phyloP scores from a whole-genome alignment of 2,888 invertebrate genomes.

The Schizaphis graminum region DNA sequence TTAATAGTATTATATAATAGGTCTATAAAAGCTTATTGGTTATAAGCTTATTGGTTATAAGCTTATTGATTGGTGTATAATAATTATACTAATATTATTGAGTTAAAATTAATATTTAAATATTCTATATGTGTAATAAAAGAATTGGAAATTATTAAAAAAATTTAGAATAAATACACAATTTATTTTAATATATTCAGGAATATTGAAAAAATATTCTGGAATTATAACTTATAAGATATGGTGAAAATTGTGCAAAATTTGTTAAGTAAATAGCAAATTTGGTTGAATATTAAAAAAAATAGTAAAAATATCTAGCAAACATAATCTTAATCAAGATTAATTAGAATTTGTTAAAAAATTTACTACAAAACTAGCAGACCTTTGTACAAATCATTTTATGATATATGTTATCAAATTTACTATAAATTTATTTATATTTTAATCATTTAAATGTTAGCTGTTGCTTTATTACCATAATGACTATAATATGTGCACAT shows the following conservation, averaged over 20 bases:
- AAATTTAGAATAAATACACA: background rate
- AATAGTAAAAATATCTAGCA: background rate
- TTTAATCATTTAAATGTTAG: background rate
- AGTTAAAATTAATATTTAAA: too few relatives aligned
- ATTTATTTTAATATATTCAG: background rate
- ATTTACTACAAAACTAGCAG: background rate
- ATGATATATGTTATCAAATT: background rate
- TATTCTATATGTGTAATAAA: too few relatives aligned
- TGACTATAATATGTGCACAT: background rate
- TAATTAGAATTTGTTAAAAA: background rate
- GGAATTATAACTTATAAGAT: background rate
- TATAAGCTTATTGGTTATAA: background rate
- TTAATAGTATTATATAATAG: background rate
- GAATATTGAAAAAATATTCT: background rate
- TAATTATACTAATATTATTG: background rate
- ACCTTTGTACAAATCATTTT: background rate
- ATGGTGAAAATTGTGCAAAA: background rate
- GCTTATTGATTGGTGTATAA: background rate
- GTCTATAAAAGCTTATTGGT: background rate
- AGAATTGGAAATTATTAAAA: background rate
- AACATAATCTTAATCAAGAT: background rate
- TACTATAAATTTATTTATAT: background rate
- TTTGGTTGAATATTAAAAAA: background rate
- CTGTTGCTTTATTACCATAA: background rate
- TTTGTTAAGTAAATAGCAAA: background rate